phyloP scores from a whole-genome alignment of 23 tunicate species.

The Styela clava region DNA sequence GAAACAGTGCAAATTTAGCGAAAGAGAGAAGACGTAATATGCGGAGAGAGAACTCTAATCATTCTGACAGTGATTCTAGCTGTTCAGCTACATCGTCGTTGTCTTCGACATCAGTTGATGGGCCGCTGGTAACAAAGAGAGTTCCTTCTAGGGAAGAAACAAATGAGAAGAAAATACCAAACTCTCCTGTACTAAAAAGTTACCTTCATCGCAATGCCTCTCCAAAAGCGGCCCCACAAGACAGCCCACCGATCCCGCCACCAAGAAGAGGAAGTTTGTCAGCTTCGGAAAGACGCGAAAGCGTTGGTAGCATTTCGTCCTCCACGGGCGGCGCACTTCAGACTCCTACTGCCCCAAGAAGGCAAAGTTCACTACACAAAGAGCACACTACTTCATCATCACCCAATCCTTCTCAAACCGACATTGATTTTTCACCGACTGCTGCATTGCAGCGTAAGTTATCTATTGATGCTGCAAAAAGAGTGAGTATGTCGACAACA shows the following conservation, averaged over 20 bases:
- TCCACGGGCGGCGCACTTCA: background rate
- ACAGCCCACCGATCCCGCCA: slow-evolving; percentile 7
- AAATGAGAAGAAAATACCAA: background rate
- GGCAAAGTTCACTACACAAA: slow-evolving; percentile 30
- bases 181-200: slow-evolving; percentile 9
- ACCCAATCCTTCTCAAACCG: background rate
- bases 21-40: slow-evolving; percentile 19
- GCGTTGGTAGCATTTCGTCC: background rate
- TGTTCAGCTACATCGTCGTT: slow-evolving; percentile 22
- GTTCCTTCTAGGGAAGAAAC: slow-evolving; percentile 1
- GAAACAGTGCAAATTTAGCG: slow-evolving; percentile 22
- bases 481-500: slow-evolving; percentile 11
- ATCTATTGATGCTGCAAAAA: slow-evolving; percentile 21
- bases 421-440: slow-evolving; percentile 8
- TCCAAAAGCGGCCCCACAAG: background rate
- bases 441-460: slow-evolving; percentile 14
- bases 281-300: background rate
- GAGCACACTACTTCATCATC: background rate
- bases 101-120: slow-evolving; percentile 15
- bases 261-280: slow-evolving; percentile 9
- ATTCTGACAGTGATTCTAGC: slow-evolving; percentile 20
- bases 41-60: slow-evolving; percentile 6
- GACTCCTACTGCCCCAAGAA: slow-evolving; percentile 9
- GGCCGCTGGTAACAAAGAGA: slow-evolving; percentile 4
- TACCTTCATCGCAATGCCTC: slow-evolving; percentile 19